Evolutionary conservation across 2,888 invertebrate genomes (phyloP), one percentile per base, ranked within the genome.

Genomic region (Hemaris fuciformis): DNA sequence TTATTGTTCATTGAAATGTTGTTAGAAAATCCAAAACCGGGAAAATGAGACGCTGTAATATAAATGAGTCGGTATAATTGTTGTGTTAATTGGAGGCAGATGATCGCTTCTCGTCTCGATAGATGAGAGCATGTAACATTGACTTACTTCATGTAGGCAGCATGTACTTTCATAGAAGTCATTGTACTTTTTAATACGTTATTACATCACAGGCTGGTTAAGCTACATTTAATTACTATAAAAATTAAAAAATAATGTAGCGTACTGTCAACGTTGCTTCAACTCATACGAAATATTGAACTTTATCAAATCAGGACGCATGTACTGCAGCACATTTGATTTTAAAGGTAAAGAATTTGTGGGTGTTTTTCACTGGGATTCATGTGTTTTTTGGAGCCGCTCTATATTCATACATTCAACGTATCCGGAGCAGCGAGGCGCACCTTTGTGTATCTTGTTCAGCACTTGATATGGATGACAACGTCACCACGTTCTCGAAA

Each of bases 311-410:
- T 20, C 20, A 22, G 38, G n/a, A 38, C n/a, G 13, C n/a, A n/a
- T 38, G 3, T 13, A n/a, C 27, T 5, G 38, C n/a, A 8, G 27
- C 38, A 38, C 10, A 38, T 1, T 8, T 38, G 38, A 18, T 18
- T 8, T 27, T 27, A 27, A 8, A 5, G 31, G 18, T 4, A 53
- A 53, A 25, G 27, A 53, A 31, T 27, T 15, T 15, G 31, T 27
- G 18, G 27, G 4, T 18, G n/a, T 31, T 53, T 27, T n/a, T 31
- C 18, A 5, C 10, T 53, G 31, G 31, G 31, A 53, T 53, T 31
- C 27, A 53, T 53, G 53, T 31, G 27, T 53, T 53, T 53, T 48
- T 48, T 43, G 48, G 48, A 53, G 53, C 18, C 31, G 53, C 53
- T 31, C 31, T 53, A 31, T 53, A 31, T 53, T 31, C 53, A 53